Evolutionary conservation across 2,888 invertebrate genomes (phyloP), one percentile per base, ranked within the genome.

Genomic region (Mimachlamys varia): DNA sequence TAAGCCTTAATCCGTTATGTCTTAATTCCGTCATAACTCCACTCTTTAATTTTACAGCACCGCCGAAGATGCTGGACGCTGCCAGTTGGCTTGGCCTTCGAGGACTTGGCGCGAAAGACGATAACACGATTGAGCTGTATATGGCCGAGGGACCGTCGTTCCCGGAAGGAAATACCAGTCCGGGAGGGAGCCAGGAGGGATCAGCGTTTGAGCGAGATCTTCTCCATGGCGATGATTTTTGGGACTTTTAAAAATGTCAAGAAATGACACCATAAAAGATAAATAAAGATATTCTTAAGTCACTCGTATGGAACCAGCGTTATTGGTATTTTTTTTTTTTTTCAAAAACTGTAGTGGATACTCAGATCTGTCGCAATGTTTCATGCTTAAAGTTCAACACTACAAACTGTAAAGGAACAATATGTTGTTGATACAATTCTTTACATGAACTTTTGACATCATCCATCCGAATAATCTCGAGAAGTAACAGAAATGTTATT

Each of bases 41-140:
- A 13, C 27, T 76, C 15, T 76, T 76, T n/a, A 22, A 12, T 76
- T 22, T 27, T 76, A 2, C 13, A 76, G 76, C 5, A 15, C 76
- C 76, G 33, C 33, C 76, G 10, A 76, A 76, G 33, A 76, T 33
- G 76, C 15, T 76, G 76, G 76, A 76, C 17, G 76, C 76, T 76
- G 76, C 76, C 76, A 76, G 76, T 12, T 76, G 76, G 76, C 33
- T 76, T 27, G 76, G 76, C 17, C 76, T 76, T 33, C 76, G 76
- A 13, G 15, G 33, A 33, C 33, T 7, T 1, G 22, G 12, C 53
- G 19, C 76, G 76, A 76, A 12, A 1, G 76, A 76, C 33, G 76
- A 76, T 27, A 33, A 33, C 76, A 33, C 13, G 33, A 76, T 33
- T 15, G 76, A 76, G 13, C 12, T 76, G 33, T 76, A 76, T 17